A percentile compares a stretch with the other conserved stretches of the same genome.
These are phyloP conservation scores for Dasyurus viverrinus DNA, from an alignment of 2,113 vertebrate genomes.

Conservation along the genomic window DNA sequence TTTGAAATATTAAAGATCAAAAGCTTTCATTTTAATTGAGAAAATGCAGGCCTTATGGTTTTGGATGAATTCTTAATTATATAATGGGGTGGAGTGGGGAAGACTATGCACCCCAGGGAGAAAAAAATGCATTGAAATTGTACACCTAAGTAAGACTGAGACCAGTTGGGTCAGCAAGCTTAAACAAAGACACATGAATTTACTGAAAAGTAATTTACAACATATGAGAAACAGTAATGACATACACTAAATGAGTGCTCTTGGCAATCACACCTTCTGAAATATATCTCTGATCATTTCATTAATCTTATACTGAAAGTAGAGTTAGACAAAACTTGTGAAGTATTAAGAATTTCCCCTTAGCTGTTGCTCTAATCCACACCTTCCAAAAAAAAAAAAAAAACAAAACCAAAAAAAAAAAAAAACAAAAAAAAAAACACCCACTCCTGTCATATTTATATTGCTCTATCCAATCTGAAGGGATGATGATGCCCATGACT, in stretches of 20 bases:
- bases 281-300: background rate
- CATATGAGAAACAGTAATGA: background rate
- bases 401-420: too few species aligned
- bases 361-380: background rate
- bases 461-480: too few species aligned
- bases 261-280: background rate
- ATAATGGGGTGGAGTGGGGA: too few species aligned
- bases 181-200: background rate
- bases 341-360: background rate
- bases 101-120: too few species aligned
- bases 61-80: too few species aligned
- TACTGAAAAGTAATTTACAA: background rate
- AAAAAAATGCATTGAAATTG: background rate
- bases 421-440: background rate
- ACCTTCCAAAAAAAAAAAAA: too few species aligned
- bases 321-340: background rate
- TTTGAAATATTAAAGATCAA: too few species aligned
- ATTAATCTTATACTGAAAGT: background rate
- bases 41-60: too few species aligned
- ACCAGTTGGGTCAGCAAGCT: background rate
- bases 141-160: background rate
- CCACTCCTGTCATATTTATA: background rate
- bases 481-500: too few species aligned
- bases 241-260: background rate
- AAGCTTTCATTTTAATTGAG: too few species aligned